These are phyloP conservation scores for Actinia tenebrosa DNA, from an alignment of 64 coral and sea anemone species.

Conservation along the genomic window DNA sequence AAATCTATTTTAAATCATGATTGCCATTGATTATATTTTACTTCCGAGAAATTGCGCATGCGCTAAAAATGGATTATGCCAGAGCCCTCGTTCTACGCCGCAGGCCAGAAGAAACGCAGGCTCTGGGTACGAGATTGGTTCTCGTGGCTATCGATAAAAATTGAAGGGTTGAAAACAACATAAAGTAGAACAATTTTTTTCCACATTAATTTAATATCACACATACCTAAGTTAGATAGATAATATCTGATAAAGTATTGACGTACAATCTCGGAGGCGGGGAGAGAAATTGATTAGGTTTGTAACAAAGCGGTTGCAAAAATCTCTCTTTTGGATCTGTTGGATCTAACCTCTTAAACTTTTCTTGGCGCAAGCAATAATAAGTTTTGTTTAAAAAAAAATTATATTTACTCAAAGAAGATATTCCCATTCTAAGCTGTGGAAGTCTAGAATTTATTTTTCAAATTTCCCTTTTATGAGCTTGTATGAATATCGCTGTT, in stretches of 20 bases:
- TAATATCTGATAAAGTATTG: neutral
- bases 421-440: neutral
- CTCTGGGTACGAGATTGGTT: too few species aligned
- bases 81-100: too few species aligned
- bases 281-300: neutral
- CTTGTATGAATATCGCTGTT: neutral
- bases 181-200: neutral
- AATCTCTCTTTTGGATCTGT: neutral
- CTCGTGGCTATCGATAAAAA: too few species aligned
- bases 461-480: neutral
- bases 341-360: neutral
- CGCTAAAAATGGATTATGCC: too few species aligned
- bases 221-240: constrained; percentile 2
- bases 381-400: neutral
- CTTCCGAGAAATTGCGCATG: too few species aligned
- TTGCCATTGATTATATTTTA: too few species aligned
- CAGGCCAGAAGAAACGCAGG: too few species aligned
- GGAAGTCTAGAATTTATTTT: neutral
- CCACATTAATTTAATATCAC: constrained; percentile 1
- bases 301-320: neutral
- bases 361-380: neutral
- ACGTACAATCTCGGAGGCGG: neutral
- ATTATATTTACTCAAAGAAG: neutral
- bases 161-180: neutral
- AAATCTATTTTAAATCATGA: too few species aligned